Percentiles rank a stretch among this genome's conserved stretches.
Conservation (phyloP, 1,140 invertebrate genomes). For the Leptonema lineaticorne region DNA sequence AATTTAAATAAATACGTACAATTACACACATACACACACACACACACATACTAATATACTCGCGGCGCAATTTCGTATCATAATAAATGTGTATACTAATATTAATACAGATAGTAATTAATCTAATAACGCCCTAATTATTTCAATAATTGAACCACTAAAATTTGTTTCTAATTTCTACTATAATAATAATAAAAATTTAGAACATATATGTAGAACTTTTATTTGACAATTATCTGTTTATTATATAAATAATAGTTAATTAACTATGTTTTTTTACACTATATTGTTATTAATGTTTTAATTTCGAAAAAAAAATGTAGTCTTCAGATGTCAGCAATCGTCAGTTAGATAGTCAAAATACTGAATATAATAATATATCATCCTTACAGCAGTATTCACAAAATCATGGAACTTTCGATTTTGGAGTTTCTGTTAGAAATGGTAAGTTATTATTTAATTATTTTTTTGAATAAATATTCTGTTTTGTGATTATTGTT, state of each 20-base stretch:
- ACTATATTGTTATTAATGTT: background rate
- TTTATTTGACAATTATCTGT: background rate
- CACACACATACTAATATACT: no score
- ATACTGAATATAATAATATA: background rate
- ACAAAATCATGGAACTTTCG: constrained; percentile 30
- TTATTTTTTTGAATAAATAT: background rate
- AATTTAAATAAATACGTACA: no score
- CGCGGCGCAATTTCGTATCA: no score
- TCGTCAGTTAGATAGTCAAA: background rate
- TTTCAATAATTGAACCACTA: background rate
- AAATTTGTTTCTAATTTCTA: background rate
- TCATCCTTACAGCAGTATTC: constrained; percentile 4
- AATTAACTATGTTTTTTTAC: background rate
- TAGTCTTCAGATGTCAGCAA: background rate
- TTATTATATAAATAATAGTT: background rate
- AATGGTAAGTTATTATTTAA: constrained; percentile 10
- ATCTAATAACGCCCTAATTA: no score
- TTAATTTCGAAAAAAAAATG: background rate
- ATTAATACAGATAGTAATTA: no score
- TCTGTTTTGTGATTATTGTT: background rate
- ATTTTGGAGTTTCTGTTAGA: background rate
- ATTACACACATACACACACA: no score
- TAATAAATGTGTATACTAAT: no score
- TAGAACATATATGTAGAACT: background rate
- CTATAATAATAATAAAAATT: background rate